These are phyloP conservation scores for Esox masquinongy DNA, from an alignment of 2,797 vertebrate genomes.

Conservation along the genomic window DNA sequence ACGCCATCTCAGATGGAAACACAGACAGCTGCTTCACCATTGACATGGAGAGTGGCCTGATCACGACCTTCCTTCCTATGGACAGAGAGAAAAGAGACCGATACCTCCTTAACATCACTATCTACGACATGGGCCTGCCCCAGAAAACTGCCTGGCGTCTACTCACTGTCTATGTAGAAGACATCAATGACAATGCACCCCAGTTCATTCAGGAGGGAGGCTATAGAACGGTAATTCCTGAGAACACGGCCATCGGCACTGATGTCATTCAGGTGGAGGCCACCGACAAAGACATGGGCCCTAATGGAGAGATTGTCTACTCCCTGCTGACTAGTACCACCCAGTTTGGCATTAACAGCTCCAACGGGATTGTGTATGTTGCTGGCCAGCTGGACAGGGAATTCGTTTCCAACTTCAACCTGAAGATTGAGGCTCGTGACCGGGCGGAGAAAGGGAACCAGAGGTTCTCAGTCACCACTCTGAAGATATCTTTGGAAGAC, in stretches of 20 bases:
- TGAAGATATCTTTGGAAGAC: conserved; percentile 86
- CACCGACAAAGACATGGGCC: conserved; percentile 89
- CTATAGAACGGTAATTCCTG: conserved; percentile 86
- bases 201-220: conserved; percentile 85
- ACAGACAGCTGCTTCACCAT: conserved; percentile 90
- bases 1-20: conserved; percentile 91
- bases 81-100: conserved; percentile 90
- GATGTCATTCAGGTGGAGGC: conserved; percentile 94
- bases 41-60: conserved; percentile 85
- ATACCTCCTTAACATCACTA: conserved; percentile 92
- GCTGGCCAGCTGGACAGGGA: conserved; percentile 92
- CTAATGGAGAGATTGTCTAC: conserved; percentile 87
- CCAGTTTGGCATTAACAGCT: conserved; percentile 90
- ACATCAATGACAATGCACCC: conserved; percentile 92
- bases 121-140: conserved; percentile 91
- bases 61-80: conserved; percentile 88
- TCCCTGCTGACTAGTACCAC: conserved; percentile 87
- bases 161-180: conserved; percentile 87
- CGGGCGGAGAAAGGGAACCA: conserved; percentile 83
- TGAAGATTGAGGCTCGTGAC: conserved; percentile 95
- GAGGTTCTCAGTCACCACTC: conserved; percentile 81
- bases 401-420: conserved; percentile 79
- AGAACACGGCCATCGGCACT: conserved; percentile 90
- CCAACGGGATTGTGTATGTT: conserved; percentile 89
- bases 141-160: conserved; percentile 89